These are phyloP conservation scores for Phyllopteryx taeniolatus DNA, from an alignment of 2,113 vertebrate genomes.

Conservation along the genomic window DNA sequence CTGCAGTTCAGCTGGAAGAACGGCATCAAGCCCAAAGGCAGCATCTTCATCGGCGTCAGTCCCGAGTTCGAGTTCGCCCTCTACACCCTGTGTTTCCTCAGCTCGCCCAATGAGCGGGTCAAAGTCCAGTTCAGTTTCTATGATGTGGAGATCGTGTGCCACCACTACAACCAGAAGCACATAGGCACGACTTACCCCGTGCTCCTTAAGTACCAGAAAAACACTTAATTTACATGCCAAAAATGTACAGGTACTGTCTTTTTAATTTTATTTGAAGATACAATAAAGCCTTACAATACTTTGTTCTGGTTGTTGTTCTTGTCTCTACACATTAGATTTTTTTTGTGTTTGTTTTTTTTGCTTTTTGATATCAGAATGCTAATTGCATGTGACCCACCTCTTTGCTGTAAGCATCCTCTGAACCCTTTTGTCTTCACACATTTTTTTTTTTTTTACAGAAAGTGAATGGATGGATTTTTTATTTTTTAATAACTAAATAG, in stretches of 20 bases:
- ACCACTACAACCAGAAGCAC: conserved; percentile 77
- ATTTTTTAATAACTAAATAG: no score
- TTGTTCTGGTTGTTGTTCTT: conserved; percentile 13
- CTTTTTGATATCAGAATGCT: not conserved
- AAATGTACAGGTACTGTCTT: conserved; percentile 60
- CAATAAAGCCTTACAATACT: conserved; percentile 64
- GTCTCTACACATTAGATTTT: not conserved
- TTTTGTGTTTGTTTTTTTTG: not conserved
- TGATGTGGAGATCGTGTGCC: conserved; percentile 78
- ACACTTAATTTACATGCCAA: conserved; percentile 14
- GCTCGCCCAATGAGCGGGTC: conserved; percentile 72
- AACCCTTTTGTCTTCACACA: no score
- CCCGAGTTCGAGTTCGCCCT: conserved; percentile 79
- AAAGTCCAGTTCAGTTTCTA: conserved; percentile 77
- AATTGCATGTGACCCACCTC: no score
- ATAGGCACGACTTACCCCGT: conserved; percentile 78
- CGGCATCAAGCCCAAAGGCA: conserved; percentile 77
- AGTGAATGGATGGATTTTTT: no score
- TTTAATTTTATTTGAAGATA: conserved; percentile 68
- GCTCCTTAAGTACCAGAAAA: conserved; percentile 60
- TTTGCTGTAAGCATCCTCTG: no score
- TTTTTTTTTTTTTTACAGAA: no score
- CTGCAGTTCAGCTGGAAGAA: conserved; percentile 82
- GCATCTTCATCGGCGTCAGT: conserved; percentile 80
- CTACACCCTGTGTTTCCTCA: conserved; percentile 79